Evolutionary conservation across 2,113 vertebrate genomes (phyloP).

Genomic region (rabbit (Oryctolagus cuniculus)): DNA sequence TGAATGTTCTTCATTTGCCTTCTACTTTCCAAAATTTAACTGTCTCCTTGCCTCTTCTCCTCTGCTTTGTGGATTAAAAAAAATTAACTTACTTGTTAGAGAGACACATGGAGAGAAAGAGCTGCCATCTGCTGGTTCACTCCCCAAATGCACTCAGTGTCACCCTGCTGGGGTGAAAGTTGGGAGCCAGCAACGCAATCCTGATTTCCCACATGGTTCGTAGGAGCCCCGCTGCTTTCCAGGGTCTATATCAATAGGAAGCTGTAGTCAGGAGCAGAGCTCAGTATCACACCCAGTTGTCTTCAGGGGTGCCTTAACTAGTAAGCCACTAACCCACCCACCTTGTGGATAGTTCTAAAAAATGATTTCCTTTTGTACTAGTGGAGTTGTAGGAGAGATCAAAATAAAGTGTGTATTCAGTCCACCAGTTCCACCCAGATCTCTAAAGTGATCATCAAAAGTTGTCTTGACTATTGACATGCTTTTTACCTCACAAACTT

Average conservation of each 20-base stretch:
- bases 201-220: too few species aligned
- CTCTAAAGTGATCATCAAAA: conserved; percentile 20
- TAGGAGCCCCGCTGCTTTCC: too few species aligned
- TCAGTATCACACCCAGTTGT: too few species aligned
- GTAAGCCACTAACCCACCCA: neutral
- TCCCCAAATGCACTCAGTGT: too few species aligned
- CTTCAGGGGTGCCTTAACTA: too few species aligned
- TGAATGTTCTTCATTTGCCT: conserved; percentile 41
- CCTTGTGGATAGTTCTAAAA: neutral
- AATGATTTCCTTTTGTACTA: neutral
- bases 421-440: neutral
- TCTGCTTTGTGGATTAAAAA: neutral
- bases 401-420: conserved; percentile 24
- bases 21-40: neutral
- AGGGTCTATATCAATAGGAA: too few species aligned
- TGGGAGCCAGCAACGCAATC: too few species aligned
- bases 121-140: too few species aligned
- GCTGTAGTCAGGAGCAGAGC: too few species aligned
- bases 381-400: neutral
- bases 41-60: neutral
- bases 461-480: neutral
- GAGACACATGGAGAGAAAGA: too few species aligned
- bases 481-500: neutral
- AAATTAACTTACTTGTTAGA: too few species aligned
- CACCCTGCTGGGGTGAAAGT: too few species aligned